Base-by-base conservation (phyloP, 92 coral and sea anemone genomes). In the Zoanthus sansibaricus region DNA sequence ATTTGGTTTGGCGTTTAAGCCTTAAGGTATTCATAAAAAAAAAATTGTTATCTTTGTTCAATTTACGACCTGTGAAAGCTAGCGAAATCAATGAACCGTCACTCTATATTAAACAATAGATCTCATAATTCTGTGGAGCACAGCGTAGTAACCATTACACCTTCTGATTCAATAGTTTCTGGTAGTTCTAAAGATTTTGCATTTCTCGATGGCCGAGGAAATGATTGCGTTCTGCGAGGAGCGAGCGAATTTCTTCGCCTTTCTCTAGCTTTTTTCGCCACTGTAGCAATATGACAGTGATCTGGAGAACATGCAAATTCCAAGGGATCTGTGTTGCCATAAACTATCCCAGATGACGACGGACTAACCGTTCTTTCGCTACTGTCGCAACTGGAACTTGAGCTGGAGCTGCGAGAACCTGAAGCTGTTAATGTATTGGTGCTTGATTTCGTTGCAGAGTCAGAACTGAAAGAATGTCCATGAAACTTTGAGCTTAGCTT, bases 221-320 rank as follows among this genome's bases (percentile, higher is more conserved):
- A 10, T 5, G 30, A 58, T 1, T 78, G 72, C n/a, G 83, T 78
- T n/a, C 83, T 78, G 52, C 83, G 71, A 0, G 83, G 83, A 3
- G 83, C 83, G 13, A 78, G 83, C 33, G 83, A 78, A 32, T 59
- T 78, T 59, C 83, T 59, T 59, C 83, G 71, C 54, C 83, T 58
- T 78, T 78, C 83, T 7, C 83, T 49, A 6, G 83, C 83, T 78
- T 78, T 78, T 61, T 78, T 78, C 9, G 83, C 83, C 46, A 78
- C 72, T 42, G 20, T 78, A 31, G 83, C 83, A 33, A 78, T 78
- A 30, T 78, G 83, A 30, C 55, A 78, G 46, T 78, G 37, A 9
- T 78, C 83, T 1, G 83, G 83, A 42, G 83, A 78, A n/a, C 83
- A 78, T 14, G 83, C 83, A n/a, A 78, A 78, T 25, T 78, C 83